Evolutionary conservation across 2,888 invertebrate genomes (phyloP).

Genomic region (Mongoloraphidia duomilia): DNA sequence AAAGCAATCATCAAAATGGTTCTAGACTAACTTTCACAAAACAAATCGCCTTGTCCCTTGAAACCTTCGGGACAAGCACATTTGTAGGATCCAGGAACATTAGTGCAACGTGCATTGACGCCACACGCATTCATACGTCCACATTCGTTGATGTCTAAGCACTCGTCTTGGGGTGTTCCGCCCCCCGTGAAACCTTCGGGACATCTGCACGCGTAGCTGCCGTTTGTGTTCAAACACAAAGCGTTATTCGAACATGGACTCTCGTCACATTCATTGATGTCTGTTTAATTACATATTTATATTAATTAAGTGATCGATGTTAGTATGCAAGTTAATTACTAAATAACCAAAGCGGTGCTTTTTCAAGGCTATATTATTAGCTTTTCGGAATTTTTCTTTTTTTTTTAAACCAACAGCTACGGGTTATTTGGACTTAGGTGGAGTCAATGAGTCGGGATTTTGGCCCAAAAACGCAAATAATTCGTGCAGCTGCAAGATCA

Average conservation of each 20-base stretch:
- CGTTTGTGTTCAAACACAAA: conserved; percentile 59
- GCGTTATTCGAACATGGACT: conserved; percentile 56
- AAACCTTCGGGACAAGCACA: conserved; percentile 65
- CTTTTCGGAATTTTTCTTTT: too few relatives aligned
- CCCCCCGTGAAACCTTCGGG: conserved; percentile 51
- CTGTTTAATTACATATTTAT: conserved; percentile 24
- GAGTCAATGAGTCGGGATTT: too few relatives aligned
- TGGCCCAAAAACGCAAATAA: too few relatives aligned
- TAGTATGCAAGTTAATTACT: too few relatives aligned
- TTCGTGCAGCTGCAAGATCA: too few relatives aligned
- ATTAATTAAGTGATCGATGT: too few relatives aligned
- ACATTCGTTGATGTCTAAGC: conserved; percentile 64
- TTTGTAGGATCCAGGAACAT: conserved; percentile 64
- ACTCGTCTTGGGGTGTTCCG: conserved; percentile 37
- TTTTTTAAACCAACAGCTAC: too few relatives aligned
- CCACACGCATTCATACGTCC: conserved; percentile 51
- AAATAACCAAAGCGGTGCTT: too few relatives aligned
- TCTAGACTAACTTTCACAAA: conserved; percentile 58
- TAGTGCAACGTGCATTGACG: conserved; percentile 64
- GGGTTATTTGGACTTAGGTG: too few relatives aligned
- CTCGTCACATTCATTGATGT: conserved; percentile 58
- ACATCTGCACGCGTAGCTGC: conserved; percentile 63
- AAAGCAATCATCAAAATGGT: conserved; percentile 7
- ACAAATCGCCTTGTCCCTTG: conserved; percentile 56
- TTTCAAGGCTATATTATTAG: too few relatives aligned